A percentile compares a stretch with the other conserved stretches of the same genome.
Conservation (phyloP, 2,113 vertebrate species). For the Noctilio leporinus region DNA sequence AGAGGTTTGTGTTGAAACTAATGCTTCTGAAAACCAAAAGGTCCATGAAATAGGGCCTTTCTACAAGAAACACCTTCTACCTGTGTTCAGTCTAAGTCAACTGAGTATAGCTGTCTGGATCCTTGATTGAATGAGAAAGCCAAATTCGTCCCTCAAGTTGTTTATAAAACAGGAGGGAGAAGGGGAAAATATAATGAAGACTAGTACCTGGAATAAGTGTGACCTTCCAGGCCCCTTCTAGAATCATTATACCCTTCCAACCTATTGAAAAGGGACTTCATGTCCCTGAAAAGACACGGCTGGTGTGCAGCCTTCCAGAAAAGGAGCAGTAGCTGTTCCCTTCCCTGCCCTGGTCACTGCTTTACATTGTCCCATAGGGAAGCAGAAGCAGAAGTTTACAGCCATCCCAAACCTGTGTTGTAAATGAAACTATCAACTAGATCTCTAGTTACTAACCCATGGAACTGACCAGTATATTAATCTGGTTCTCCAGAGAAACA, state of each 20-base stretch:
- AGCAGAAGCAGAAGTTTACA: neutral
- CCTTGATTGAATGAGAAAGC: neutral
- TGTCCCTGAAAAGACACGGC: neutral
- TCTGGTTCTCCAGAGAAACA: neutral
- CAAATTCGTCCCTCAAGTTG: neutral
- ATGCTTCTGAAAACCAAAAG: neutral
- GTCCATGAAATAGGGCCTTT: neutral
- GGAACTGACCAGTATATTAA: neutral
- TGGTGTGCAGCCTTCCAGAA: neutral
- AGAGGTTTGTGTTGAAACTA: conserved; percentile 3
- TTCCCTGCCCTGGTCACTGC: neutral
- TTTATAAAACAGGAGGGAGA: neutral
- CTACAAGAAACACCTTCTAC: neutral
- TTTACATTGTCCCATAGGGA: neutral
- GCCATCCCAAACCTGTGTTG: neutral
- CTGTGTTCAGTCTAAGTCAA: neutral
- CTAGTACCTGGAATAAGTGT: neutral
- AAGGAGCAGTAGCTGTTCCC: neutral
- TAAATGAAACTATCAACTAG: neutral
- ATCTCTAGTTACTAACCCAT: neutral
- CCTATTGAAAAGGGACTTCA: neutral
- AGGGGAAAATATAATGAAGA: neutral
- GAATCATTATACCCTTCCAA: neutral
- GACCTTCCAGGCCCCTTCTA: neutral
- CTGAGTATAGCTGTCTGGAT: neutral